Evolutionary conservation across 2,797 vertebrate genomes (phyloP), one percentile per base, ranked within the genome.

Genomic region (Gymnoscopelus braueri): DNA sequence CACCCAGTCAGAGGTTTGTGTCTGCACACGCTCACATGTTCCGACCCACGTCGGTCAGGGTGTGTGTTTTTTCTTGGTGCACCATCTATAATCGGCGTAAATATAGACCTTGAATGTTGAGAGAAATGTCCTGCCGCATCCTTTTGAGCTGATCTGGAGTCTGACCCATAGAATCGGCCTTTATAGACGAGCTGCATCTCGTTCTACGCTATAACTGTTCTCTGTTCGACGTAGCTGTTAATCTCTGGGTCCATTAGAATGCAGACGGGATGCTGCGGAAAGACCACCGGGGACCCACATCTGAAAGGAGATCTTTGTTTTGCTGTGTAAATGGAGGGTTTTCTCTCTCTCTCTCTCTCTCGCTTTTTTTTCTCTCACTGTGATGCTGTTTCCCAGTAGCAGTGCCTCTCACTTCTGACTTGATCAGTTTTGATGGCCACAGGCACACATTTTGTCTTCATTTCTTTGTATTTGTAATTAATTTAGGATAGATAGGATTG

Each of bases 231-330:
- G 59, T 39, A 26, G 32, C 26, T 44, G 60, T 26, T 52, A 24
- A 62, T 52, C 50, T 65, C 57, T 60, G 66, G 67, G 66, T 79
- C 65, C 69, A 51, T 62, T 62, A 26, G 75, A 67, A 70, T 75
- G 66, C 59, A 58, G 63, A 63, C 64, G n/a, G 19, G 72, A 69
- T 62, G 82, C 74, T 75, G 65, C 75, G 2, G 49, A 68, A 65
- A 51, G 66, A 6, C 69, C 71, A 61, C 63, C 60, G 69, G 68
- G 69, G 67, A 66, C 7, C 73, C 74, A 51, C 47, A 69, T 74
- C 86, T 91, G 74, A 92, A 91, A 88, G 89, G 83, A 62, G 63
- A 83, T 67, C 84, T 89, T 91, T 93, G 90, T 92, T 87, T 86
- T 72, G 69, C 81, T 63, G 69, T 82, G 77, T 77, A 69, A 83